Evolutionary conservation across 1,140 invertebrate species (phyloP).

Genomic region (Nymphalis io): DNA sequence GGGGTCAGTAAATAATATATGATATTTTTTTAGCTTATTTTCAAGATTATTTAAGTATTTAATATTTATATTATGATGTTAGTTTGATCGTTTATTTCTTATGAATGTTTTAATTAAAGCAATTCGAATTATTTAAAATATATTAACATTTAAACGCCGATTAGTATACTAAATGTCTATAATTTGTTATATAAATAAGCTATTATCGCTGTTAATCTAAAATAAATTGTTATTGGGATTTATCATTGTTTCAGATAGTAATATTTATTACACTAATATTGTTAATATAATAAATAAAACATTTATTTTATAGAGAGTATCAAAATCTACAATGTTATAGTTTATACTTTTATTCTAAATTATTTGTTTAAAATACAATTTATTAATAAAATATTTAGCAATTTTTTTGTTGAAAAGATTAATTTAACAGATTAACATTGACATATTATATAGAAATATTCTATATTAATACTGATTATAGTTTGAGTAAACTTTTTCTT

Average conservation of each 20-base stretch:
- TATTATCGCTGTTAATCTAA: background rate
- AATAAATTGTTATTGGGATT: background rate
- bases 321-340: too few species aligned
- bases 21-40: background rate
- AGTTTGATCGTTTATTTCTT: background rate
- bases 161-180: background rate
- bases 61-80: background rate
- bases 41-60: too few species aligned
- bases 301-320: too few species aligned
- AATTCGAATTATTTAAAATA: conserved; percentile 9
- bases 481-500: too few species aligned
- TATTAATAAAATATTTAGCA: too few species aligned
- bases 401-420: too few species aligned
- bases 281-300: too few species aligned
- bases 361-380: too few species aligned
- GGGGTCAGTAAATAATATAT: background rate
- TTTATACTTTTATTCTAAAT: too few species aligned
- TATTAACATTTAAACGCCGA: background rate
- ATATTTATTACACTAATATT: background rate
- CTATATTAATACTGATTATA: too few species aligned
- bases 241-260: background rate
- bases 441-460: too few species aligned
- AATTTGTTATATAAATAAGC: background rate
- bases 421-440: too few species aligned
- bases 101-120: conserved; percentile 1